Evolutionary conservation across 1,140 invertebrate species (phyloP).

Genomic region (Drosophila yakuba): DNA sequence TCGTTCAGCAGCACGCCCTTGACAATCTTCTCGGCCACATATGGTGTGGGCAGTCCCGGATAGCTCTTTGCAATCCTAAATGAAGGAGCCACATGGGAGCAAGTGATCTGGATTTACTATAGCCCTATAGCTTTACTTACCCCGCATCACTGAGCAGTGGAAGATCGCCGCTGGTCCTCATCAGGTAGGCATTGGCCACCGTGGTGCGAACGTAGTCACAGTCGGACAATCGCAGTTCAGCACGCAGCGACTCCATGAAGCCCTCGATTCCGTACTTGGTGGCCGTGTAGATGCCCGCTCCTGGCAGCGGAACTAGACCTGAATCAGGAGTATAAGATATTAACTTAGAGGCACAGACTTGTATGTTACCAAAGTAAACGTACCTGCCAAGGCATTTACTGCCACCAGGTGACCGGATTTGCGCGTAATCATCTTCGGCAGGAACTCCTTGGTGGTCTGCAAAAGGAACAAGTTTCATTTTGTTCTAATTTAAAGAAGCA

Average conservation of each 20-base stretch:
- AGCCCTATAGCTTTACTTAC: slow-evolving; percentile 29
- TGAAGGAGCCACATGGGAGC: slow-evolving; percentile 15
- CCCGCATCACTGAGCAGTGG: slow-evolving; percentile 78
- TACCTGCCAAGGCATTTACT: slow-evolving; percentile 77
- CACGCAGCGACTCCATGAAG: slow-evolving; percentile 76
- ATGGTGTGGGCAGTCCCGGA: slow-evolving; percentile 75
- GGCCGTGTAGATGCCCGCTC: slow-evolving; percentile 80
- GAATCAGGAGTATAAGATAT: too few species aligned
- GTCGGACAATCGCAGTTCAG: slow-evolving; percentile 74
- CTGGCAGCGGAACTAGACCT: slow-evolving; percentile 72
- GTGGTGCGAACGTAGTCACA: slow-evolving; percentile 80
- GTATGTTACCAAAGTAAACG: background rate
- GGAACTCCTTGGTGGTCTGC: slow-evolving; percentile 79
- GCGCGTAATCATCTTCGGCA: slow-evolving; percentile 79
- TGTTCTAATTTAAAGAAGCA: too few species aligned
- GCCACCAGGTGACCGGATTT: slow-evolving; percentile 79
- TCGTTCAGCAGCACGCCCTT: slow-evolving; percentile 73
- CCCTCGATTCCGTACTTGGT: slow-evolving; percentile 83
- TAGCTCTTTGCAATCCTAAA: slow-evolving; percentile 73
- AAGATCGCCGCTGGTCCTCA: slow-evolving; percentile 79
- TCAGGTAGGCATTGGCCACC: slow-evolving; percentile 77
- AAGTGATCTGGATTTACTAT: background rate
- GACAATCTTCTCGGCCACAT: slow-evolving; percentile 80
- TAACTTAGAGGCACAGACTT: too few species aligned
- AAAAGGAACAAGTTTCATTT: background rate